phyloP scores from a whole-genome alignment of 2,888 invertebrate species.

The Homarus gammarus region DNA sequence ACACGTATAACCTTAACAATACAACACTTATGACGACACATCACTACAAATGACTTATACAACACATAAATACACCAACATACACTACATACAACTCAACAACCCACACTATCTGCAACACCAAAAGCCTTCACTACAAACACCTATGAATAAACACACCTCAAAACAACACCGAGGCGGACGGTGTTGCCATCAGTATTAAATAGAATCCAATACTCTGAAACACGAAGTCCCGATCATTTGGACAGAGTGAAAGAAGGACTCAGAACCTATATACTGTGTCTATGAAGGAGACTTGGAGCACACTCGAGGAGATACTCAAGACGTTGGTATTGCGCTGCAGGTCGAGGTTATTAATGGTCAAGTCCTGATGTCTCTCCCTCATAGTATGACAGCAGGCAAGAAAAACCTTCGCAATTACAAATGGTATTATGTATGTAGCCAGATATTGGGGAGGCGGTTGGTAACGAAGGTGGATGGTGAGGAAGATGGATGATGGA shows the following conservation, averaged over 20 bases:
- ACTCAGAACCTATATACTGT: not conserved
- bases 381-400: not conserved
- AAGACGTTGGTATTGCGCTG: constrained; percentile 16
- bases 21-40: too few species aligned
- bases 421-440: constrained; percentile 31
- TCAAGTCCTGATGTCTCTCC: not conserved
- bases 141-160: too few species aligned
- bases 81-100: too few species aligned
- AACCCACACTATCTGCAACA: too few species aligned
- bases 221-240: not conserved
- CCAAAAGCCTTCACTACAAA: too few species aligned
- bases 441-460: constrained; percentile 13
- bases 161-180: not conserved
- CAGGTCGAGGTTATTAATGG: constrained; percentile 32
- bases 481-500: not conserved
- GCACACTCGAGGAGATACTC: constrained; percentile 5
- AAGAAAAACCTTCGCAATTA: constrained; percentile 29
- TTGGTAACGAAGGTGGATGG: too few species aligned
- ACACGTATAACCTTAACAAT: too few species aligned
- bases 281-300: not conserved
- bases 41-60: too few species aligned
- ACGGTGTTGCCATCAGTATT: not conserved
- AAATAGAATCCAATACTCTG: not conserved
- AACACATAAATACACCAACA: too few species aligned
- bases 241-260: not conserved